Conservation (phyloP, 2,113 vertebrate species). For the Zosterops pallidus region DNA sequence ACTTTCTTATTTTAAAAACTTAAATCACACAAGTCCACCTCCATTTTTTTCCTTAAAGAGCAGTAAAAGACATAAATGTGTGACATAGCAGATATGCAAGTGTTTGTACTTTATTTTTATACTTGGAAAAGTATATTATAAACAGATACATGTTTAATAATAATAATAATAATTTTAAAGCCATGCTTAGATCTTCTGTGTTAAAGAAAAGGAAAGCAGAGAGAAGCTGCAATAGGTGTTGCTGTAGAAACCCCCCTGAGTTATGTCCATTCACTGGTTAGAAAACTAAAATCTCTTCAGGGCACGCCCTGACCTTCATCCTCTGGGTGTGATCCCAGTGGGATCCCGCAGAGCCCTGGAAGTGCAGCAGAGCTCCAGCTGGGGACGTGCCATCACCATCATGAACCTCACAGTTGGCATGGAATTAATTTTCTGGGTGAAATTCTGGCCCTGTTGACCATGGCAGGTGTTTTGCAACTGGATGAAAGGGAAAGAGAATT, state of each 20-base stretch:
- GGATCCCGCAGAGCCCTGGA: not conserved
- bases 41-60: not conserved
- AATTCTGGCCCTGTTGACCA: not conserved
- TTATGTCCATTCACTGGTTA: not conserved
- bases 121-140: not conserved
- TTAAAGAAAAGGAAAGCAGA: not conserved
- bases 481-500: not conserved
- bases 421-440: not conserved
- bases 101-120: not conserved
- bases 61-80: not conserved
- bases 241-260: not conserved
- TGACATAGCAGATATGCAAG: not conserved
- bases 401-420: accelerated
- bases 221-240: not conserved
- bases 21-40: not conserved
- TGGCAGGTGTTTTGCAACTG: not conserved
- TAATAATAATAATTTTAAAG: not conserved
- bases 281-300: not conserved
- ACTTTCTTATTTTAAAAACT: not conserved
- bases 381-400: not conserved
- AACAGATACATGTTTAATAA: no score
- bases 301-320: not conserved
- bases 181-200: not conserved
- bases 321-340: not conserved
- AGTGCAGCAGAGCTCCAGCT: not conserved